Evolutionary conservation across 2,888 invertebrate genomes (phyloP).

Genomic region (Lumbricus terrestris): DNA sequence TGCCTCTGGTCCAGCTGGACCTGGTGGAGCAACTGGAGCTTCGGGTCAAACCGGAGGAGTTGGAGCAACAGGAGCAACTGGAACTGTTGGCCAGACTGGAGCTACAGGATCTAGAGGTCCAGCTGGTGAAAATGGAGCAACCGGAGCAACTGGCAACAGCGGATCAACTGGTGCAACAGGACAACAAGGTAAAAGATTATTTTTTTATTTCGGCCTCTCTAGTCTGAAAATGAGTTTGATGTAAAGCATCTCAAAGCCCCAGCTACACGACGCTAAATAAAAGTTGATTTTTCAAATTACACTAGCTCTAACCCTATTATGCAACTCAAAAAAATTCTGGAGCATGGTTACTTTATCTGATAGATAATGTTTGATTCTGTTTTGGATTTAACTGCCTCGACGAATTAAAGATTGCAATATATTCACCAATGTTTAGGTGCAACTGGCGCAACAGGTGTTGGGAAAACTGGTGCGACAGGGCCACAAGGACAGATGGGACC

Average conservation of each 20-base stretch:
- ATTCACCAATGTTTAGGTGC: neutral
- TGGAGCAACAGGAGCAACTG: conserved; percentile 7
- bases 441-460: conserved; percentile 1
- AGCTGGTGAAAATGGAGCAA: neutral
- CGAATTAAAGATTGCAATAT: neutral
- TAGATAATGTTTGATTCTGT: no score
- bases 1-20: neutral
- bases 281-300: no score
- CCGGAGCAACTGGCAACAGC: neutral
- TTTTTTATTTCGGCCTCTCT: neutral
- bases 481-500: neutral
- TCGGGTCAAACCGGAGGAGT: neutral
- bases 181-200: neutral
- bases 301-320: no score
- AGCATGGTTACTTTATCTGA: no score
- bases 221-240: no score
- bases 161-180: conserved; percentile 8
- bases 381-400: no score
- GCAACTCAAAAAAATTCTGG: no score
- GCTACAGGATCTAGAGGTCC: neutral
- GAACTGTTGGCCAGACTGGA: neutral
- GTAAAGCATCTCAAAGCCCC: no score
- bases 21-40: neutral
- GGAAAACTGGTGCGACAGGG: neutral
- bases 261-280: no score